Base-by-base conservation (phyloP, 2,888 invertebrate genomes). In the Palloptera scutellata region DNA sequence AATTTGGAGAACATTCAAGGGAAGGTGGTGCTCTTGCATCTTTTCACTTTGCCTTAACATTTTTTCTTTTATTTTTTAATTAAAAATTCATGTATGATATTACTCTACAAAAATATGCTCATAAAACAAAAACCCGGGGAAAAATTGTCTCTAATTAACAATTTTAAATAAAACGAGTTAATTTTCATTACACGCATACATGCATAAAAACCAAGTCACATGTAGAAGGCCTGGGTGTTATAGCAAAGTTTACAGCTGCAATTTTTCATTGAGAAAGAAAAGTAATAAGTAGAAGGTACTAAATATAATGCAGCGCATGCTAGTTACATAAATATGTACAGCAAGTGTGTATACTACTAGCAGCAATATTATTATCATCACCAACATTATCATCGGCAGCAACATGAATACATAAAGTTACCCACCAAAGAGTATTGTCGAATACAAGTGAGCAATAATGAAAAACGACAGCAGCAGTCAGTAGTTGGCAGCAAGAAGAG, bases 131-230 rank as follows among this genome's bases (percentile, higher is more conserved):
- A 19, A 12, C 1, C 8, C 1, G 1, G 42, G 17, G 53, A 57
- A 51, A 67, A 62, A 55, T 65, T 69, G 63, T 64, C 70, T 72
- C 74, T 75, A 73, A 75, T 73, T 75, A 74, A 75, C 75, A 75
- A 74, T 74, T 74, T 75, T 72, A 70, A 71, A 74, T 73, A 74
- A 74, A 75, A 73, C 72, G 74, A 75, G 64, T 64, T 64, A 64
- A 64, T 64, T 64, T 58, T 17, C 58, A 30, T 45, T 41, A 3
- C 52, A 58, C 58, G 41, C 12, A 58, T n/a, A 58, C n/a, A 58
- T 58, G 5, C 8, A 61, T 41, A 52, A 15, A 41, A 3, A 51
- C 13, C 4, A 13, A 17, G 20, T 4, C 12, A 20, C 11, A 30
- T 61, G 30, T 15, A 42, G 12, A n/a, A 53, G 15, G 51, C 8